These are phyloP conservation scores for Chlorodrepanis virens DNA, from an alignment of 2,113 vertebrate species.

Conservation along the genomic window DNA sequence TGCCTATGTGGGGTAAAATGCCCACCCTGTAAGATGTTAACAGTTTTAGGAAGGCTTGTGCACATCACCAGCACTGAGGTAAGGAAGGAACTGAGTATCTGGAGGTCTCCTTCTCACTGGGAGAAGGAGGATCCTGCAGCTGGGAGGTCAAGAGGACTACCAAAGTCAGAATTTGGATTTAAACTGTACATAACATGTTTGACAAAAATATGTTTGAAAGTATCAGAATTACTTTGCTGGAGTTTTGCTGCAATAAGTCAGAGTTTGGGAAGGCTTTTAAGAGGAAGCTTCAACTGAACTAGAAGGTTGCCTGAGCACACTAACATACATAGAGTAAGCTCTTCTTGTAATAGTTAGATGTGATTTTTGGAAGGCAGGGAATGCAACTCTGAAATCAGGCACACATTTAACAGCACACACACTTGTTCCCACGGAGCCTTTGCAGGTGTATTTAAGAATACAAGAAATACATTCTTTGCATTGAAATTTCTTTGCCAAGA, in stretches of 20 bases:
- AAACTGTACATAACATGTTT: background rate
- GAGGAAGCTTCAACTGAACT: background rate
- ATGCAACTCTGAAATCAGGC: background rate
- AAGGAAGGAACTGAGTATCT: background rate
- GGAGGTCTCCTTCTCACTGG: background rate
- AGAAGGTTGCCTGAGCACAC: background rate
- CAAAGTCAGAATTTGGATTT: background rate
- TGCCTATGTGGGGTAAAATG: background rate
- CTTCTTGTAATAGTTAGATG: background rate
- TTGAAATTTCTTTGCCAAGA: background rate
- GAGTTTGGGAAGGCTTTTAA: background rate
- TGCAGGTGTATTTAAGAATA: background rate
- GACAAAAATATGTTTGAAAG: background rate
- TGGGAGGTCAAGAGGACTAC: background rate
- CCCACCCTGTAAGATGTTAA: background rate
- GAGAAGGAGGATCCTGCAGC: background rate
- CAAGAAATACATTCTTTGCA: background rate
- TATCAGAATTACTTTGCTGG: background rate
- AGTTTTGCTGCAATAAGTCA: background rate
- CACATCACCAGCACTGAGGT: background rate
- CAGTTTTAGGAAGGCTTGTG: background rate
- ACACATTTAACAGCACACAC: accelerated
- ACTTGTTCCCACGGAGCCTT: background rate
- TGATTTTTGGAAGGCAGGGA: background rate
- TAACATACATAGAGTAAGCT: background rate